Base-by-base conservation (phyloP, 1,140 invertebrate species). In the Nasonia longicornis region DNA sequence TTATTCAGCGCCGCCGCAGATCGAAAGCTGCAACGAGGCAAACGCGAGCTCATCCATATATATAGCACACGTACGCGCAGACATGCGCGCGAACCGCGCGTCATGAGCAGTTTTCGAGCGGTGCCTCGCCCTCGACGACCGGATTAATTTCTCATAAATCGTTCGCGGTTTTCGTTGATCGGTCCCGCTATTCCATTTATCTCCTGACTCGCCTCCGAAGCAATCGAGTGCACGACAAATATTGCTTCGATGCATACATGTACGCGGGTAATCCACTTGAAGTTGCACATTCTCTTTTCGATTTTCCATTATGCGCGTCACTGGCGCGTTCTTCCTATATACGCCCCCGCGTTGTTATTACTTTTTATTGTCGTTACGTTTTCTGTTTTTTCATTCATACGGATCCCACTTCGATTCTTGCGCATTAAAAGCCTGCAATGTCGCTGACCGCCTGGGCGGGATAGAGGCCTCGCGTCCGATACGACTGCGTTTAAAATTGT, bases 111-210 rank as follows among this genome's bases (percentile, higher is more conserved):
- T 52, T 75, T 63, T 38, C 26, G 29, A 38, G 74, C 35, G 58
- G 29, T 22, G 22, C 35, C 10, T 20, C 20, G 26, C 35, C 58
- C 58, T 22, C n/a, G 35, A 52, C 72, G 66, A 8, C 42, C 69
- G 58, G 78, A 80, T 80, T 80, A 80, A 80, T 80, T 80, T 73
- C 78, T 79, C 67, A 79, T 80, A 80, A 80, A 80, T 80, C 78
- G 78, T 45, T 73, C n/a, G 78, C 11, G 70, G 78, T 73, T 80
- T 80, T 80, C 58, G 58, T 42, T 80, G 70, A 80, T 73, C 74
- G 70, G n/a, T 80, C 58, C 11, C 67, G 31, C 52, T n/a, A 73
- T 64, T 71, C 52, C 69, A 79, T 79, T 79, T 79, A 72, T 79
- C 52, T 58, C 16, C 16, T n/a, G 52, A 16, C 58, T 63, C 63